phyloP scores from a whole-genome alignment of 2,113 vertebrate genomes.

The Oceanodroma tethys region DNA sequence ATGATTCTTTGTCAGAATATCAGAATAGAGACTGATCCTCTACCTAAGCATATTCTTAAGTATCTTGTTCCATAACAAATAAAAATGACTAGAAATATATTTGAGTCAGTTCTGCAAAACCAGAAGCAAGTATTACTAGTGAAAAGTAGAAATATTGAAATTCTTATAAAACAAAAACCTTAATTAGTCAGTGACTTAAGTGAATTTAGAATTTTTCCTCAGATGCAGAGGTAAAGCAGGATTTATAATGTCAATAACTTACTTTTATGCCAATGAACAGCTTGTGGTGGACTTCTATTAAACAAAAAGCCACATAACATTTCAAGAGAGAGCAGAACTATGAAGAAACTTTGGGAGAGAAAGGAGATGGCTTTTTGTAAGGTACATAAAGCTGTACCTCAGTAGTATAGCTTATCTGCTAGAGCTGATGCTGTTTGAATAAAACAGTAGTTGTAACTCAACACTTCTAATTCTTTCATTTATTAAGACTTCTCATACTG shows the following conservation, averaged over 20 bases:
- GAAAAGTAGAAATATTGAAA: background rate
- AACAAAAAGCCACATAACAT: background rate
- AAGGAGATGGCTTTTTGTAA: background rate
- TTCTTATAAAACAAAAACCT: background rate
- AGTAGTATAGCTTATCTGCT: background rate
- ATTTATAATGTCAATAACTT: background rate
- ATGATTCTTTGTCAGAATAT: background rate
- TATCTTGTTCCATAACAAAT: background rate
- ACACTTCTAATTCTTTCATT: background rate
- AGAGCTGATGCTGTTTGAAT: background rate
- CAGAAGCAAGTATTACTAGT: background rate
- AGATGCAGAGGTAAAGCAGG: background rate
- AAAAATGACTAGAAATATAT: background rate
- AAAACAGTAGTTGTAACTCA: background rate
- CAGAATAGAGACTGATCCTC: background rate
- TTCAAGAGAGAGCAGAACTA: background rate
- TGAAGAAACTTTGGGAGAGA: background rate
- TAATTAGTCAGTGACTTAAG: background rate
- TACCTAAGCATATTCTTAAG: background rate
- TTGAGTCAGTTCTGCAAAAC: background rate
- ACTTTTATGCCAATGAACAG: background rate
- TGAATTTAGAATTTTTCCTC: background rate
- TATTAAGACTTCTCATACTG: background rate
- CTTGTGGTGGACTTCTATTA: background rate
- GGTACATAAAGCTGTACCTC: background rate